phyloP scores from a whole-genome alignment of 2,888 invertebrate species.

The Heptascelio sp. region DNA sequence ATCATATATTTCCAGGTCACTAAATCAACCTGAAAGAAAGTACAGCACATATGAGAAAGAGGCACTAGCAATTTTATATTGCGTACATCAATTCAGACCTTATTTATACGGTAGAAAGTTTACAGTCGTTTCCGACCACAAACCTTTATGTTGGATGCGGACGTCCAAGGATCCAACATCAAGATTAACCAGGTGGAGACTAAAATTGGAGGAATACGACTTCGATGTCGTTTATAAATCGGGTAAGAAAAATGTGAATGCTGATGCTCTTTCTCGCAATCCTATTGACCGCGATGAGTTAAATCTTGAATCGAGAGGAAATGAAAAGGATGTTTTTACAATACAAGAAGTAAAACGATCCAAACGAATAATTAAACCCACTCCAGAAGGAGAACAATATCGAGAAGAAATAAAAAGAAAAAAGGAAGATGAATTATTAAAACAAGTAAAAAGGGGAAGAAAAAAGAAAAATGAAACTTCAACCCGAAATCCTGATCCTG shows the following conservation, averaged over 20 bases:
- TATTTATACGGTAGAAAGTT: slow-evolving; percentile 28
- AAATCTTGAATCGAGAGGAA: neutral
- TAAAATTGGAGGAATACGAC: slow-evolving; percentile 15
- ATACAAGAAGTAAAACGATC: neutral
- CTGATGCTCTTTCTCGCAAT: neutral
- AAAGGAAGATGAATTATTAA: too few relatives aligned
- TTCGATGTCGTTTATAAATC: neutral
- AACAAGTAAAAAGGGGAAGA: too few relatives aligned
- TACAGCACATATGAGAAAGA: slow-evolving; percentile 30
- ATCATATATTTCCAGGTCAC: neutral
- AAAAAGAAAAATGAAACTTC: too few relatives aligned
- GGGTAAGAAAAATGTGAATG: neutral
- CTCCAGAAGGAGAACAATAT: neutral
- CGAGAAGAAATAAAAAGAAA: neutral
- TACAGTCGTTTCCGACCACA: neutral
- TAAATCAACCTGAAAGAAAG: neutral
- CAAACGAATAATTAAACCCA: neutral
- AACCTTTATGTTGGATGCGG: neutral
- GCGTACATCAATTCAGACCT: slow-evolving; percentile 12
- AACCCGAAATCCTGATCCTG: too few relatives aligned
- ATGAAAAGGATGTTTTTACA: neutral
- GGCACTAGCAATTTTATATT: slow-evolving; percentile 6
- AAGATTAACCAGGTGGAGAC: neutral
- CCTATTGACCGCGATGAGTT: neutral
- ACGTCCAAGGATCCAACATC: neutral